These are phyloP conservation scores for Andrena cerasifolii DNA, from an alignment of 1,140 invertebrate species.

Conservation along the genomic window DNA sequence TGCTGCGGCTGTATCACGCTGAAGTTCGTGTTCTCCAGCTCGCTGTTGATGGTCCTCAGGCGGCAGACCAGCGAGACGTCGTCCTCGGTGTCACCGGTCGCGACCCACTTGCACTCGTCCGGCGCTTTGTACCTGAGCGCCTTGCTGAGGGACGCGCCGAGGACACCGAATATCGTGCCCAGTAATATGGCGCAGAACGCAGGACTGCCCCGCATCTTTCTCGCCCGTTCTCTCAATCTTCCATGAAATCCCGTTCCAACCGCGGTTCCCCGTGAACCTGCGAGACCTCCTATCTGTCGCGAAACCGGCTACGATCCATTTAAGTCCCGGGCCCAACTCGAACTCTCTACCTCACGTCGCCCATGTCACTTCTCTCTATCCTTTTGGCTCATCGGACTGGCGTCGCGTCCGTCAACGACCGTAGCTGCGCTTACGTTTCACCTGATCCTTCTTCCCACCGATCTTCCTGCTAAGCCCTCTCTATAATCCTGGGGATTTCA, in stretches of 20 bases:
- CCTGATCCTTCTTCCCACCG: background rate
- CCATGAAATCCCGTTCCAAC: conserved; percentile 55
- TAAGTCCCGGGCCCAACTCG: conserved; percentile 44
- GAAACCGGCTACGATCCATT: conserved; percentile 62
- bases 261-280: conserved; percentile 6
- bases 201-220: conserved; percentile 79
- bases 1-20: conserved; percentile 94
- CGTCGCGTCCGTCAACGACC: conserved; percentile 41
- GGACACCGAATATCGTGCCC: conserved; percentile 86
- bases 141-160: conserved; percentile 87
- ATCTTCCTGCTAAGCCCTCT: background rate
- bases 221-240: conserved; percentile 45
- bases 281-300: conserved; percentile 47
- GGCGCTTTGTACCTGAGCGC: conserved; percentile 90
- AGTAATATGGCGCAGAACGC: conserved; percentile 84
- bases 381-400: background rate
- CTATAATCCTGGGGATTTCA: conserved; percentile 57
- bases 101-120: conserved; percentile 92
- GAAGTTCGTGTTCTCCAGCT: conserved; percentile 94
- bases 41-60: conserved; percentile 92
- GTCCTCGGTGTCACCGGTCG: conserved; percentile 84
- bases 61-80: conserved; percentile 91
- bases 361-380: conserved; percentile 39
- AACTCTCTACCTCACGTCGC: conserved; percentile 47
- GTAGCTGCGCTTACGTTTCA: conserved; percentile 5